Evolutionary conservation across 1,140 invertebrate genomes (phyloP).

Genomic region (Zaprionus nigranus): DNA sequence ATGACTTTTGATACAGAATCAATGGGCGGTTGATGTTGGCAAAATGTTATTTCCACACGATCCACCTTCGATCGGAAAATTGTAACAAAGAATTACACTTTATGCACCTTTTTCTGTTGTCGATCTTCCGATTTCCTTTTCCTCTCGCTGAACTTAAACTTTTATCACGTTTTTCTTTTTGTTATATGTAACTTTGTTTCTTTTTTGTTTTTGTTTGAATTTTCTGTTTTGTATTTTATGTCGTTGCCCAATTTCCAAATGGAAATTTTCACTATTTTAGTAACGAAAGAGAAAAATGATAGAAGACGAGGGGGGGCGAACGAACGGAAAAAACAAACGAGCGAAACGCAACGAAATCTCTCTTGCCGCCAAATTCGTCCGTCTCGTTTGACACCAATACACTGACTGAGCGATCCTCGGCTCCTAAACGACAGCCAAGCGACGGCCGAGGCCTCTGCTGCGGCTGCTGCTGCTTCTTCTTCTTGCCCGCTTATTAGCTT

Average conservation of each 20-base stretch:
- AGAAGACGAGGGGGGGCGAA: constrained; percentile 37
- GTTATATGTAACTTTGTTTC: constrained; percentile 22
- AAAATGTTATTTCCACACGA: constrained; percentile 23
- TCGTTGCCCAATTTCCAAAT: constrained; percentile 64
- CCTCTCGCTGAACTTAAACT: constrained; percentile 48
- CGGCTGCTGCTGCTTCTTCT: constrained; percentile 40
- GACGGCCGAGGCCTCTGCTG: constrained; percentile 51
- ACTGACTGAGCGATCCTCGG: constrained; percentile 75
- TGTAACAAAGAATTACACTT: background rate
- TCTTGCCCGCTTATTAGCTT: constrained; percentile 59
- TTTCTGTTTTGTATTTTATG: constrained; percentile 9
- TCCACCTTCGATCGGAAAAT: constrained; percentile 17
- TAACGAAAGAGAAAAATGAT: constrained; percentile 35
- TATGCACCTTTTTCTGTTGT: constrained; percentile 50
- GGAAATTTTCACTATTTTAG: constrained; percentile 76
- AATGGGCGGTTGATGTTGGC: constrained; percentile 35
- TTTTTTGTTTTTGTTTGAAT: constrained; percentile 36
- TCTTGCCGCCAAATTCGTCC: constrained; percentile 76
- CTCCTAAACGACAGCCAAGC: constrained; percentile 69
- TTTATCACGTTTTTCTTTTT: constrained; percentile 27
- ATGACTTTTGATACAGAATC: constrained; percentile 39
- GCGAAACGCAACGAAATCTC: constrained; percentile 61
- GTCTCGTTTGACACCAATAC: constrained; percentile 76
- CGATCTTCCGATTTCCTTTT: constrained; percentile 14
- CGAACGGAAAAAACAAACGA: constrained; percentile 47